phyloP scores from a whole-genome alignment of 2,113 vertebrate species.

The Tauraco erythrolophus region DNA sequence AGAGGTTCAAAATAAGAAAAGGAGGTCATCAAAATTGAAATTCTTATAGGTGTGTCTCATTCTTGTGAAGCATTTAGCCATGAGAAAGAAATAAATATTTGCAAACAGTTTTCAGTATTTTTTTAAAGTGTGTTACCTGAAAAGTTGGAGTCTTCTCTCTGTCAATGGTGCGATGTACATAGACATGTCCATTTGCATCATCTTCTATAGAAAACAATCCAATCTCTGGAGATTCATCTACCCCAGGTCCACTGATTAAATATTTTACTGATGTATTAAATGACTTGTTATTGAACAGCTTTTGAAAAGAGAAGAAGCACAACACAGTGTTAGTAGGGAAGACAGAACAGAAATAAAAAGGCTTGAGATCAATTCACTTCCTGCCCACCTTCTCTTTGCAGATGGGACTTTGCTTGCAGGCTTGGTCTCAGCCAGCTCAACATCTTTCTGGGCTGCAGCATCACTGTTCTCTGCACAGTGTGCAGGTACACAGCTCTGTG shows the following conservation, averaged over 20 bases:
- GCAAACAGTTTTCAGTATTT: background rate
- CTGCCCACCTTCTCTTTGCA: background rate
- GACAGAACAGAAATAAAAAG: background rate
- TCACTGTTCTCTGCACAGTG: background rate
- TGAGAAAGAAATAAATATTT: background rate
- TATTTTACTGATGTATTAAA: conserved; percentile 47
- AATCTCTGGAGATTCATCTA: conserved; percentile 58
- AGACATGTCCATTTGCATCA: conserved; percentile 49
- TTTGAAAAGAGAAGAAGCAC: background rate
- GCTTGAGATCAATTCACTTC: background rate
- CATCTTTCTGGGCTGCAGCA: background rate
- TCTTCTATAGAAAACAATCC: conserved; percentile 77
- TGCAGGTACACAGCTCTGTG: background rate
- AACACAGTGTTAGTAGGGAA: background rate
- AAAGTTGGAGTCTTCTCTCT: conserved; percentile 68
- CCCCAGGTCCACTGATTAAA: conserved; percentile 77
- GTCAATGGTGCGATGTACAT: conserved; percentile 68
- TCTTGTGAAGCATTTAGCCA: background rate
- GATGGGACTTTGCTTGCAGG: background rate
- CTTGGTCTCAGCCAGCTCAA: background rate
- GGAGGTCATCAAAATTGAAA: background rate
- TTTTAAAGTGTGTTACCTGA: conserved; percentile 55
- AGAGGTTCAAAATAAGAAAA: background rate
- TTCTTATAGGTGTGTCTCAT: background rate
- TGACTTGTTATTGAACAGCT: conserved; percentile 59